Evolutionary conservation across 2,888 invertebrate species (phyloP).

Genomic region (Pheosia tremula): DNA sequence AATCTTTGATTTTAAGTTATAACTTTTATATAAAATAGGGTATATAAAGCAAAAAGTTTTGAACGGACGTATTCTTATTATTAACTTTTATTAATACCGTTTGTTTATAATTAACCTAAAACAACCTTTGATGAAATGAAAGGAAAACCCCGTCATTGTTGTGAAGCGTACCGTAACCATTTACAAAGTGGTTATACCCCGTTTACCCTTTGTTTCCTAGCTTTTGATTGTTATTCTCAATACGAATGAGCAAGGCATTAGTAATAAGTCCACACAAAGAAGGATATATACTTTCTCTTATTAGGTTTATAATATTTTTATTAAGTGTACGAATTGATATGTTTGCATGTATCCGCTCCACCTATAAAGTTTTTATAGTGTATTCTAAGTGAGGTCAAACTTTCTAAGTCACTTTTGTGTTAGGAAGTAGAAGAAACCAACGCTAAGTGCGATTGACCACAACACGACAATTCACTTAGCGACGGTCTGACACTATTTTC

Average conservation of each 20-base stretch:
- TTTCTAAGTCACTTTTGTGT: slow-evolving; percentile 59
- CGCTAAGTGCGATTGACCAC: slow-evolving; percentile 70
- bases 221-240: slow-evolving; percentile 28
- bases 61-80: not conserved
- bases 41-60: not conserved
- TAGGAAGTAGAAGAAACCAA: slow-evolving; percentile 57
- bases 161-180: slow-evolving; percentile 27
- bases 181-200: slow-evolving; percentile 39
- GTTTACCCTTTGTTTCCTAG: slow-evolving; percentile 32
- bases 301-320: no score
- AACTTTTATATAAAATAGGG: no score
- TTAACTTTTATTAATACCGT: slow-evolving; percentile 1
- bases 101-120: slow-evolving; percentile 22
- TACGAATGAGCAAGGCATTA: slow-evolving; percentile 14
- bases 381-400: slow-evolving; percentile 31
- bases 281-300: no score
- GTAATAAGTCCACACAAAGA: no score
- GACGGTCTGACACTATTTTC: slow-evolving; percentile 58
- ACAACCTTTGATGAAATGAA: slow-evolving; percentile 35
- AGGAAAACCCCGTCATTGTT: slow-evolving; percentile 39
- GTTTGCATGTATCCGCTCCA: no score
- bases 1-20: no score
- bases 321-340: no score
- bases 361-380: slow-evolving; percentile 3
- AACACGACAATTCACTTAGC: slow-evolving; percentile 80